Evolutionary conservation across 2,888 invertebrate genomes (phyloP).

Genomic region (Calliscelio sp.): DNA sequence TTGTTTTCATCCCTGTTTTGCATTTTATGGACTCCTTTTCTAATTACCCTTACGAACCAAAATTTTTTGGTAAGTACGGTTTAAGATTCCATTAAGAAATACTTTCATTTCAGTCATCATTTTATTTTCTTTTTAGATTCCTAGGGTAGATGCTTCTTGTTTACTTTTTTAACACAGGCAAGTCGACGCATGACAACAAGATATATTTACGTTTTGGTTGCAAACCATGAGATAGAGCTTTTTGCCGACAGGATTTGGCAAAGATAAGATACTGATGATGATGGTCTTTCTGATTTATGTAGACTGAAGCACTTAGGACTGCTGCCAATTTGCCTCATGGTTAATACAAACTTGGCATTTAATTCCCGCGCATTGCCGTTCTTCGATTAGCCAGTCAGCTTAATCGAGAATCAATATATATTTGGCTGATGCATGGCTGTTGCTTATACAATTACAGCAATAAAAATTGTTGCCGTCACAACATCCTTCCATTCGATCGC

Average conservation of each 20-base stretch:
- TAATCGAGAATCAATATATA: conserved; percentile 54
- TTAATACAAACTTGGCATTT: conserved; percentile 70
- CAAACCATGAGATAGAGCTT: background rate
- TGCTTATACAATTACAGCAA: conserved; percentile 22
- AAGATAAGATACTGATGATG: no score
- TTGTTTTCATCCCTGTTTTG: conserved; percentile 27
- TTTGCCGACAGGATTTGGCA: no score
- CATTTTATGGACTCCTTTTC: background rate
- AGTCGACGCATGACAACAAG: background rate
- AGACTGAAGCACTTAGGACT: no score
- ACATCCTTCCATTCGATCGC: conserved; percentile 8
- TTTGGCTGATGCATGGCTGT: conserved; percentile 13
- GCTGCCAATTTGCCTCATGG: background rate
- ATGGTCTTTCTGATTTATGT: no score
- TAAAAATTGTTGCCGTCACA: conserved; percentile 11
- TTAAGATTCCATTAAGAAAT: background rate
- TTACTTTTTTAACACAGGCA: background rate
- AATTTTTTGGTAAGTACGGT: background rate
- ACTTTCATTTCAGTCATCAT: no score
- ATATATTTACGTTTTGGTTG: background rate
- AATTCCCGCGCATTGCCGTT: conserved; percentile 77
- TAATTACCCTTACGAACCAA: background rate
- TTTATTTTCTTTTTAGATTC: no score
- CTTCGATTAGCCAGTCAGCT: conserved; percentile 45
- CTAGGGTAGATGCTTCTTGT: no score